Evolutionary conservation across 2,797 vertebrate genomes (phyloP), one percentile per base, ranked within the genome.

Genomic region (Melanotaenia pygmaea): DNA sequence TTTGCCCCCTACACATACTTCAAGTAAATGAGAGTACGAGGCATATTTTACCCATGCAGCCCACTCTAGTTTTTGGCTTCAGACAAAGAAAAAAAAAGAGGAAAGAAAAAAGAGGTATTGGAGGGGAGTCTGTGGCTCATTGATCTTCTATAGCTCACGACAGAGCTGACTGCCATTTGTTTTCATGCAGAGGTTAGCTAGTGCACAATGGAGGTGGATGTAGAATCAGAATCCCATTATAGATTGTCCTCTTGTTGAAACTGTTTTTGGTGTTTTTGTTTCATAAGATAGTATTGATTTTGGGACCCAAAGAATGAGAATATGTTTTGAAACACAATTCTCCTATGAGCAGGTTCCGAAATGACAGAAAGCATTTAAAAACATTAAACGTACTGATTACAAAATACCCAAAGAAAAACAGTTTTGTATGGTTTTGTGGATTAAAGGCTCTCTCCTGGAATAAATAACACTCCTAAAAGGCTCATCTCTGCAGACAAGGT

Each of bases 131-230:
- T 57, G 43, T 62, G 74, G 28, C 73, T 83, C 81, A 87, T 89
- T 88, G 92, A 89, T 89, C 84, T 72, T 81, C 66, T 67, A 64
- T 68, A 74, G 81, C 78, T 68, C 67, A 75, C 47, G 18, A 68
- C 74, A 47, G 59, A 72, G 34, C 72, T 1, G 14, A 85, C 72
- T 57, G 58, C 69, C 74, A 69, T 91, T 89, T 88, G 71, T 88
- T 89, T 90, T 79, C 82, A 90, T 75, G 77, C 82, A 81, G 75
- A 88, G 75, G 76, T 79, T 80, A 85, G 68, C 76, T 72, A 54
- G 71, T 67, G 66, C 60, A 51, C 64, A 79, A n/a, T 72, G 64
- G 76, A 79, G 79, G 76, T 76, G 67, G 81, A 71, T 66, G 68
- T 50, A 66, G 74, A 84, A 77, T 84, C 83, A 73, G 35, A 85